Conservation (phyloP, 2,113 vertebrate genomes). For the Odobenus rosmarus region DNA sequence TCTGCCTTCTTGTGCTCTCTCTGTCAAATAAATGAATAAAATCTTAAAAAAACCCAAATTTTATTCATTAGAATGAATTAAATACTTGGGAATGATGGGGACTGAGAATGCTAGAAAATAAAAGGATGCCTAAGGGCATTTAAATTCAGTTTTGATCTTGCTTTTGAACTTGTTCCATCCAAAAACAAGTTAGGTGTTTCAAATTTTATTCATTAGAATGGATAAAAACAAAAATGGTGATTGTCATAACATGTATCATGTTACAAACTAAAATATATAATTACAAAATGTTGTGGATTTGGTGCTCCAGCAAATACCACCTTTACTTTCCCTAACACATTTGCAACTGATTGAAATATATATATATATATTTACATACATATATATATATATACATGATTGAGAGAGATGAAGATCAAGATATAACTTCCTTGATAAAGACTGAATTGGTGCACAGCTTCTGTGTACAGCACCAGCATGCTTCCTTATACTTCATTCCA, state of each 20-base stretch:
- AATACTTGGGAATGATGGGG: neutral
- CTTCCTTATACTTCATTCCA: neutral
- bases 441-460: neutral
- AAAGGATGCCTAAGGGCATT: neutral
- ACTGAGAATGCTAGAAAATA: neutral
- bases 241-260: neutral
- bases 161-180: neutral
- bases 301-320: neutral
- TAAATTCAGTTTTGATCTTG: neutral
- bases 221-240: neutral
- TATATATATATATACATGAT: neutral
- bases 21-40: too few species aligned
- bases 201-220: neutral
- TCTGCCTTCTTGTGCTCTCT: too few species aligned
- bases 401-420: neutral
- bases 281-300: neutral
- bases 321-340: neutral
- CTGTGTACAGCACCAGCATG: neutral
- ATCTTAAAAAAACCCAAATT: neutral
- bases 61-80: neutral
- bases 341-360: neutral
- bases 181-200: neutral
- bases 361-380: too few species aligned
- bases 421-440: neutral
- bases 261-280: neutral